Evolutionary conservation across 2,113 vertebrate genomes (phyloP), one percentile per base, ranked within the genome.

Genomic region (Mormoops blainvillei): DNA sequence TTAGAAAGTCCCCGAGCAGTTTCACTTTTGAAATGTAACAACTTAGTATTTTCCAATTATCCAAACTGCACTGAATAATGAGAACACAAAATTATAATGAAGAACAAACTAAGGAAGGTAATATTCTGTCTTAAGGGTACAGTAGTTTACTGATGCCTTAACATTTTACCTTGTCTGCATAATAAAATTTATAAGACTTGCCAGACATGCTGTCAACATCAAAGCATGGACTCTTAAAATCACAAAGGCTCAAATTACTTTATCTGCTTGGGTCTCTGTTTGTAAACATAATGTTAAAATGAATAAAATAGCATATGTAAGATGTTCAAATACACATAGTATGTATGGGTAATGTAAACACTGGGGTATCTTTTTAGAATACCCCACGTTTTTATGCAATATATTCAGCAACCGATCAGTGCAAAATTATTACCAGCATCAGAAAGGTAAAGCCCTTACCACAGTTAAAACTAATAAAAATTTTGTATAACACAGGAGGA

Each of bases 41-140:
- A 74, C 33, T 41, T 90, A 68, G 7, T 87, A 91, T 87, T 91
- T 93, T 71, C 36, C 31, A 91, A 87, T 54, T 48, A 86, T 5
- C 65, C 6, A 31, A 87, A 63, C 31, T 36, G 5, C n/a, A 83
- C 5, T 74, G 56, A 68, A 33, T 86, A 89, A 89, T 7, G 26
- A 85, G 50, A 92, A 74, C 43, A 92, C 10, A 95, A 95, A 95
- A 81, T 89, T 80, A 68, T 89, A 81, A 85, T 41, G 41, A 88
- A 86, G 78, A 67, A 67, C 80, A 15, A 92, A 89, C 20, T 91
- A 76, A 91, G 22, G 56, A 85, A 89, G 56, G n/a, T 48, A 52
- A 76, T 76, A 76, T 33, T 93, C 36, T 48, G 38, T 93, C 61
- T 68, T 70, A 92, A 89, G 65, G 43, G 28, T 38, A 93, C 7